Evolutionary conservation across 2,888 invertebrate species (phyloP).

Genomic region (Volucella zonaria): DNA sequence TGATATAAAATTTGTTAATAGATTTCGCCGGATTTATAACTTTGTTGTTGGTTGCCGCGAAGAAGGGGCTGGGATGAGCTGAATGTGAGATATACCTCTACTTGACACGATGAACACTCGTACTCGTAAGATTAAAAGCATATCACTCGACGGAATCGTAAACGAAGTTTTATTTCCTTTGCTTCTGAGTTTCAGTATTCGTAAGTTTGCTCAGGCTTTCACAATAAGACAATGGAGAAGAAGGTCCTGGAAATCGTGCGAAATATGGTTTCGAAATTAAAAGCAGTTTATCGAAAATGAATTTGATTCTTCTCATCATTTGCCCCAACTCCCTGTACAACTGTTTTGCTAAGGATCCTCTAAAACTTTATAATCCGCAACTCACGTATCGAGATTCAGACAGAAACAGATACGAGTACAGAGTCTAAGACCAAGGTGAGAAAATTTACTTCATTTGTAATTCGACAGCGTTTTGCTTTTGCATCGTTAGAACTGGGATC

Average conservation of each 20-base stretch:
- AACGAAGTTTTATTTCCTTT: constrained; percentile 63
- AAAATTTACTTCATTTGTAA: constrained; percentile 26
- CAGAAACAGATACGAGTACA: not conserved
- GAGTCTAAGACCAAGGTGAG: constrained; percentile 27
- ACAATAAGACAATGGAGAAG: constrained; percentile 12
- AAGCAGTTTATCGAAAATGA: constrained; percentile 64
- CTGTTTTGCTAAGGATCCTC: constrained; percentile 38
- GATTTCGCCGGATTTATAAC: constrained; percentile 70
- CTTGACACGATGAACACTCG: constrained; percentile 54
- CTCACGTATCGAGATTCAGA: constrained; percentile 19
- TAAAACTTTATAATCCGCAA: constrained; percentile 63
- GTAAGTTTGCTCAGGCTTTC: not conserved
- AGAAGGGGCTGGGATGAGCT: not conserved
- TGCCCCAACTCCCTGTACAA: not conserved
- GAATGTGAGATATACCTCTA: constrained; percentile 3
- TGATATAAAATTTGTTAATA: constrained; percentile 74
- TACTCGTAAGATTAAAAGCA: constrained; percentile 57
- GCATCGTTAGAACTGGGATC: not conserved
- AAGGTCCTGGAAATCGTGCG: constrained; percentile 5
- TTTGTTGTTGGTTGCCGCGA: constrained; percentile 43
- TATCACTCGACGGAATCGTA: constrained; percentile 67
- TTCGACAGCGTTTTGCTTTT: constrained; percentile 8
- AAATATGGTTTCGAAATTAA: constrained; percentile 64
- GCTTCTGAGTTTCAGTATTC: constrained; percentile 47
- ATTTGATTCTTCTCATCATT: constrained; percentile 47